Evolutionary conservation across 2,888 invertebrate genomes (phyloP).

Genomic region (Andrena bucephala): DNA sequence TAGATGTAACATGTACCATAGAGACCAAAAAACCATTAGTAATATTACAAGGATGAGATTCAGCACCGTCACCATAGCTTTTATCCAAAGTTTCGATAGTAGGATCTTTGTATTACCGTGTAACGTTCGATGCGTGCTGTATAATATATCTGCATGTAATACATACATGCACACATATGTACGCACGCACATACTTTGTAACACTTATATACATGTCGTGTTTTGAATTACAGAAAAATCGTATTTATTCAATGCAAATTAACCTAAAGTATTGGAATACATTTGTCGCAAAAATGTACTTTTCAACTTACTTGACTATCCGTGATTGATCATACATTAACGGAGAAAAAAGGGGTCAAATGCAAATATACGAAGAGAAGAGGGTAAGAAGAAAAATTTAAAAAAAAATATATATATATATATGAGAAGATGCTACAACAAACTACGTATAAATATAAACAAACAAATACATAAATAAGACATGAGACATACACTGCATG

Average conservation of each 20-base stretch:
- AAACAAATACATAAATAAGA: constrained; percentile 76
- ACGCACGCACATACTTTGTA: constrained; percentile 54
- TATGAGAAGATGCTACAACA: constrained; percentile 61
- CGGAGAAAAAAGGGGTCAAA: constrained; percentile 73
- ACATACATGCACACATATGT: constrained; percentile 57
- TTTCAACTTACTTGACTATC: constrained; percentile 65
- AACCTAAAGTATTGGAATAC: constrained; percentile 46
- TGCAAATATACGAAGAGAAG: constrained; percentile 57
- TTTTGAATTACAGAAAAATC: constrained; percentile 35
- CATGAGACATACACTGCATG: constrained; percentile 85
- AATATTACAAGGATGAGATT: constrained; percentile 79
- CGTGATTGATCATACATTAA: constrained; percentile 73
- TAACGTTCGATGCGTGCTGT: constrained; percentile 52
- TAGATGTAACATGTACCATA: constrained; percentile 75
- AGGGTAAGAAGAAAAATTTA: constrained; percentile 32
- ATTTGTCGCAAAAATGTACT: constrained; percentile 44
- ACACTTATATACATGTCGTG: constrained; percentile 51
- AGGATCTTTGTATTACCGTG: constrained; percentile 64
- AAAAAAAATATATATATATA: too few species aligned
- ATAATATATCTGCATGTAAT: constrained; percentile 54
- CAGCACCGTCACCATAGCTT: constrained; percentile 84
- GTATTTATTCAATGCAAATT: constrained; percentile 27
- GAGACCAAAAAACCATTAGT: constrained; percentile 83
- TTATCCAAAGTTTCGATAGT: constrained; percentile 74
- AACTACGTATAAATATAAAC: constrained; percentile 64